Base-by-base conservation (phyloP, 1,140 invertebrate genomes). In the Cydia fagiglandana region DNA sequence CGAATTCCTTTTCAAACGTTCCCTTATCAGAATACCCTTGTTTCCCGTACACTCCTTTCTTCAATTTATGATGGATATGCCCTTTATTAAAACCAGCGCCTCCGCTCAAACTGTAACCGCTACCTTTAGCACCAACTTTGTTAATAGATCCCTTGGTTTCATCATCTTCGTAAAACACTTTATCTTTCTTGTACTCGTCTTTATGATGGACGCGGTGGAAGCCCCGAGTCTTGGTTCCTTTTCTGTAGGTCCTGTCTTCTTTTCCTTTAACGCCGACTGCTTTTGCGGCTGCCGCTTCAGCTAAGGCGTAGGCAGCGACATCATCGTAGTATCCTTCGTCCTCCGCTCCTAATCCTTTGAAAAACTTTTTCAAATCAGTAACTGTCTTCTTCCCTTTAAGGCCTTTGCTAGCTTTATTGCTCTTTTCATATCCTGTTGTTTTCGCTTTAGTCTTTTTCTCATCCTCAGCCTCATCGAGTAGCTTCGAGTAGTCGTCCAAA, bases 121-220 rank as follows among this genome's bases (percentile, higher is more conserved):
- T 78, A 41, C 94, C 91, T 77, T 93, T 93, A 17, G 91, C 88
- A 0, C 93, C 95, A 83, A 95, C 93, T 84, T 95, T 95, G 38
- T 93, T 94, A 77, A 94, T 94, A 78, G 94, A 88, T 17, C 95
- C 95, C 75, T 93, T 94, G 1, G 94, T 94, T 87, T 95, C 94
- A 30, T 94, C 93, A 74, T 96, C 94, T 84, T 96, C 95, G 84
- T 96, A 96, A 90, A 96, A 96, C 75, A 94, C 93, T 74, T 95
- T 95, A 77, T 96, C 94, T 85, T 96, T 96, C 83, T 96, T 95
- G 85, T 95, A 96, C 85, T 96, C 96, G 83, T 96, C 95, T 86
- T 96, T 96, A 80, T 94, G 95, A 77, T 95, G 95, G 5, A 96
- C 93, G 80, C 94, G 95, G 83, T 96, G 95, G 83, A 94, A 96